phyloP scores from a whole-genome alignment of 2,888 invertebrate genomes.

The Machimus atricapillus region DNA sequence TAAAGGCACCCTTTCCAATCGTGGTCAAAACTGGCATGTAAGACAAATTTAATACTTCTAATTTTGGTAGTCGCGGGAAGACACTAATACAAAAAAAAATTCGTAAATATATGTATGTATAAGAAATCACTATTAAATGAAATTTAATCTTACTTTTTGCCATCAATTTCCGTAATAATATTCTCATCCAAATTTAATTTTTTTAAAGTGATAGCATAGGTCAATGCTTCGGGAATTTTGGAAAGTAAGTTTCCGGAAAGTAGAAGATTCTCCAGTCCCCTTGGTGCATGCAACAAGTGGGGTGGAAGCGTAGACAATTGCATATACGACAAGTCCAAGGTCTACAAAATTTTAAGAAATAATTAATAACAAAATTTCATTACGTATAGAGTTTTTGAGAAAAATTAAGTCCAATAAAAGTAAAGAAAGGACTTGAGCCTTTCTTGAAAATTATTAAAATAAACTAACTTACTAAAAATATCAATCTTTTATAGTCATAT shows the following conservation, averaged over 20 bases:
- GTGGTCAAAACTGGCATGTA: conserved; percentile 69
- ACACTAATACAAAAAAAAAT: conserved; percentile 63
- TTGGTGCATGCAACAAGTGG: conserved; percentile 72
- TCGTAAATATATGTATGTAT: background rate
- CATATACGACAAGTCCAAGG: conserved; percentile 74
- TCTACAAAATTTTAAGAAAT: conserved; percentile 58
- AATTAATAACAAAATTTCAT: background rate
- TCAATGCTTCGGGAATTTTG: conserved; percentile 68
- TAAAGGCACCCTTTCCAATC: conserved; percentile 67
- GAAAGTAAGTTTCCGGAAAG: conserved; percentile 72
- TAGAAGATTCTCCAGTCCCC: conserved; percentile 69
- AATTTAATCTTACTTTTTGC: conserved; percentile 56
- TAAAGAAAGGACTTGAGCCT: no score
- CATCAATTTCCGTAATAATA: conserved; percentile 68
- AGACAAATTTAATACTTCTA: conserved; percentile 73
- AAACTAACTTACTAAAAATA: no score
- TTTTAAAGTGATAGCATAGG: conserved; percentile 68
- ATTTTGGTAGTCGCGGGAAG: conserved; percentile 70
- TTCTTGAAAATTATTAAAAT: no score
- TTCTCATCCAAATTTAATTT: conserved; percentile 74
- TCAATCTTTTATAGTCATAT: no score
- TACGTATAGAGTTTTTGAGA: no score
- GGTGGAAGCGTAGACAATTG: conserved; percentile 69
- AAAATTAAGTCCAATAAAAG: no score
- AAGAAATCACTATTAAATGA: background rate